Evolutionary conservation across 2,113 vertebrate species (phyloP), one percentile per base, ranked within the genome.

Genomic region (Hipposideros armiger): DNA sequence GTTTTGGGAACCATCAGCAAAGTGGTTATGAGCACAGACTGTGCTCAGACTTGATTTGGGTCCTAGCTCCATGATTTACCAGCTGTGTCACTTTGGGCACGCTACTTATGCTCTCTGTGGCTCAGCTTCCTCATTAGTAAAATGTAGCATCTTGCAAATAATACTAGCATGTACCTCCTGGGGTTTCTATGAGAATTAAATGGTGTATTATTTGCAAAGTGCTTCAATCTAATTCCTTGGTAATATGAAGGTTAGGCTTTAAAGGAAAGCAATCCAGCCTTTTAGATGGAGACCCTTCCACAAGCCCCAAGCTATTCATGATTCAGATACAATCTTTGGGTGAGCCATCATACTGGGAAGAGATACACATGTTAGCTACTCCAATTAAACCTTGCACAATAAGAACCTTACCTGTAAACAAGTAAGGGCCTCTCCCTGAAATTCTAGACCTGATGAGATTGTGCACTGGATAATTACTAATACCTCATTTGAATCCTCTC

Each of bases 301-400:
- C 0, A 20, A n/a, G 56, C 62, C 80, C 56, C 42, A 56, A 73
- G n/a, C 36, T 42, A 6, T 62, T 93, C 42, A 93, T 30, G 22
- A 76, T 73, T 73, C 84, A 88, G 32, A 64, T 32, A 81, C n/a
- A 74, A 74, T 22, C 82, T 70, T 56, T 42, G 77, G 19, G 67
- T 67, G 58, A 60, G 9, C 50, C 45, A 58, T 26, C 2, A 16
- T 7, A 3, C 54, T 72, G 32, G 30, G 17, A 95, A 93, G 64
- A 95, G 50, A 40, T 47, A 30, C 52, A 11, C 52, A 9, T 32
- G 3, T 83, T 92, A 92, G 76, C 92, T 85, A 72, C 56, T 10
- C 66, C 91, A 95, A 95, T 96, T 96, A 96, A 95, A 83, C 16
- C 77, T 96, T 96, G 67, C 60, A 86, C 83, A 98, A 96, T 90